Conservation (phyloP, 2,888 invertebrate genomes). For the Agrochola macilenta region DNA sequence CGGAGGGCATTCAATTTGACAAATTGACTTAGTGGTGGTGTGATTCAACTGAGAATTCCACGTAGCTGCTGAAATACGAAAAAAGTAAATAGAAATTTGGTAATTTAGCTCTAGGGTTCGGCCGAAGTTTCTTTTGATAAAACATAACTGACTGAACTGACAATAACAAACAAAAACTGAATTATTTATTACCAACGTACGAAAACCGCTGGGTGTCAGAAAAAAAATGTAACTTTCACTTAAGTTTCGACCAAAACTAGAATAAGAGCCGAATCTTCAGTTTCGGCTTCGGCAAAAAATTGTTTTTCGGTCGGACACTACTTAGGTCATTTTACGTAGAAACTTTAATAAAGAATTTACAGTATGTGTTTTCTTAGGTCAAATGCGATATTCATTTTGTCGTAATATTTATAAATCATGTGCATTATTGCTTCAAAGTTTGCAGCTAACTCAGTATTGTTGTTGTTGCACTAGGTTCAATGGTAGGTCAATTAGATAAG, state of each 20-base stretch:
- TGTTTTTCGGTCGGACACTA: constrained; percentile 20
- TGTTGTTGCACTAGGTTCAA: constrained; percentile 69
- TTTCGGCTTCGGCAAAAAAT: background rate
- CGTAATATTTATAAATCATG: constrained; percentile 64
- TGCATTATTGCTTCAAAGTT: constrained; percentile 62
- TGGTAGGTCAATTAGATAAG: constrained; percentile 54
- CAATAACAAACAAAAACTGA: no score
- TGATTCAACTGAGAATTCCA: constrained; percentile 78
- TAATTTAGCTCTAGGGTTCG: constrained; percentile 47
- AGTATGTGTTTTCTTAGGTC: constrained; percentile 73
- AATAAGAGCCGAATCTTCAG: background rate
- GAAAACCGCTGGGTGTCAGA: background rate
- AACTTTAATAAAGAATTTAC: constrained; percentile 60
- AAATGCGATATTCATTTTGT: constrained; percentile 65
- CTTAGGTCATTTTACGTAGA: constrained; percentile 59
- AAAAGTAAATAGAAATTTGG: constrained; percentile 65
- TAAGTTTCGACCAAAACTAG: background rate
- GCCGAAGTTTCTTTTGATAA: background rate
- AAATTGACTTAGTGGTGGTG: constrained; percentile 82
- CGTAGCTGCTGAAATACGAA: constrained; percentile 71
- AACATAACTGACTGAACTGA: background rate
- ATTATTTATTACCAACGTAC: constrained; percentile 2
- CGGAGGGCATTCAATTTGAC: constrained; percentile 30
- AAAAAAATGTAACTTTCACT: background rate
- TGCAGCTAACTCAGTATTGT: constrained; percentile 73